These are phyloP conservation scores for Clarias macrocephalus DNA, from an alignment of 2,113 vertebrate genomes.

Conservation along the genomic window DNA sequence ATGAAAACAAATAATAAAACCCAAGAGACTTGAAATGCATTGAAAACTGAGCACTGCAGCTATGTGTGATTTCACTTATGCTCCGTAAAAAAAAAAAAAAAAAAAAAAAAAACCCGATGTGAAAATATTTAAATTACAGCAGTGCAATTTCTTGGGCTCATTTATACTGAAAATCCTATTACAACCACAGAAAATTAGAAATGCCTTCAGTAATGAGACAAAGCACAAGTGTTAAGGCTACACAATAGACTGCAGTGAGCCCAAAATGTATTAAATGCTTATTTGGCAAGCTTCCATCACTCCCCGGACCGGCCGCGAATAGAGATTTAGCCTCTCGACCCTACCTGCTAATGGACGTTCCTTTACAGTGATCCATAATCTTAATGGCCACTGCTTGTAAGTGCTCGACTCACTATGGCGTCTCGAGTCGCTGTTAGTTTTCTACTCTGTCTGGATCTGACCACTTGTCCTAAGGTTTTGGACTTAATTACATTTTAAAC, in stretches of 20 bases:
- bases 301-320: background rate
- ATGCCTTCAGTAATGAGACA: background rate
- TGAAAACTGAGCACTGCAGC: background rate
- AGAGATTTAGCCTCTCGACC: constrained; percentile 4
- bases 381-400: constrained; percentile 32
- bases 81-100: background rate
- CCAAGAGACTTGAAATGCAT: background rate
- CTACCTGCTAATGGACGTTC: constrained; percentile 34
- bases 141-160: background rate
- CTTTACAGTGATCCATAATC: constrained; percentile 30
- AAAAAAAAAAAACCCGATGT: background rate
- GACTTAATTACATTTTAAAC: constrained; percentile 17
- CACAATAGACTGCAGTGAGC: constrained; percentile 16
- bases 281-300: constrained; percentile 33
- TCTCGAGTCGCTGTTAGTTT: constrained; percentile 1
- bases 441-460: constrained; percentile 7
- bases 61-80: background rate
- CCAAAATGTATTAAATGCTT: constrained; percentile 20
- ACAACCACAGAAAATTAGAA: background rate
- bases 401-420: constrained; percentile 21
- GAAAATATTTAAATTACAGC: background rate
- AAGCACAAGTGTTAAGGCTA: background rate
- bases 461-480: constrained; percentile 17
- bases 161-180: background rate
- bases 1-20: background rate